Conservation (phyloP, 2,797 vertebrate species). For the Podarcis siculus region DNA sequence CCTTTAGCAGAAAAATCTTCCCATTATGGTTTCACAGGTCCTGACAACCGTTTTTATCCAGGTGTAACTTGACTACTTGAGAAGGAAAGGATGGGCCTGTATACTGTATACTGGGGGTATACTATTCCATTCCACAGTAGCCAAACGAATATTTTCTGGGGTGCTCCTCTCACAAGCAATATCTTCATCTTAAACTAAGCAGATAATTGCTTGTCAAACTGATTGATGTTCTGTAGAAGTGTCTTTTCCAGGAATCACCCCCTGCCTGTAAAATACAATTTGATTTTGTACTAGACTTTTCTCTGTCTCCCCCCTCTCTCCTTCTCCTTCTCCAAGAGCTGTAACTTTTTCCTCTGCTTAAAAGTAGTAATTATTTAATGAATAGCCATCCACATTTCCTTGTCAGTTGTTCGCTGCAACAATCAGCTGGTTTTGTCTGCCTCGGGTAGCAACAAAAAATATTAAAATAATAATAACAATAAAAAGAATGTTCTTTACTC, state of each 20-base stretch:
- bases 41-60: too few relatives aligned
- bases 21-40: too few relatives aligned
- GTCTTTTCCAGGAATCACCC: constrained; percentile 77
- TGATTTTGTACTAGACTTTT: constrained; percentile 74
- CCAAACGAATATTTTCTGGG: constrained; percentile 39
- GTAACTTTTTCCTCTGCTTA: constrained; percentile 71
- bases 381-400: constrained; percentile 79
- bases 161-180: constrained; percentile 55
- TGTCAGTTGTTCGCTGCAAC: constrained; percentile 78
- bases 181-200: constrained; percentile 75
- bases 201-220: constrained; percentile 87
- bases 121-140: background rate
- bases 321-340: constrained; percentile 55
- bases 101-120: background rate
- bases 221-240: constrained; percentile 83
- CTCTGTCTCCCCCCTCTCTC: constrained; percentile 24
- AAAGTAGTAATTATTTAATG: constrained; percentile 83
- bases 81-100: too few relatives aligned
- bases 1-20: too few relatives aligned
- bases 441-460: constrained; percentile 72
- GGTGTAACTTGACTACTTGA: too few relatives aligned
- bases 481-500: constrained; percentile 62
- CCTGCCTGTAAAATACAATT: constrained; percentile 75
- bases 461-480: constrained; percentile 75
- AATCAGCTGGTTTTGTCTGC: constrained; percentile 78